These are phyloP conservation scores for Cyanocitta stelleri DNA, from an alignment of 2,113 vertebrate species.

Conservation along the genomic window DNA sequence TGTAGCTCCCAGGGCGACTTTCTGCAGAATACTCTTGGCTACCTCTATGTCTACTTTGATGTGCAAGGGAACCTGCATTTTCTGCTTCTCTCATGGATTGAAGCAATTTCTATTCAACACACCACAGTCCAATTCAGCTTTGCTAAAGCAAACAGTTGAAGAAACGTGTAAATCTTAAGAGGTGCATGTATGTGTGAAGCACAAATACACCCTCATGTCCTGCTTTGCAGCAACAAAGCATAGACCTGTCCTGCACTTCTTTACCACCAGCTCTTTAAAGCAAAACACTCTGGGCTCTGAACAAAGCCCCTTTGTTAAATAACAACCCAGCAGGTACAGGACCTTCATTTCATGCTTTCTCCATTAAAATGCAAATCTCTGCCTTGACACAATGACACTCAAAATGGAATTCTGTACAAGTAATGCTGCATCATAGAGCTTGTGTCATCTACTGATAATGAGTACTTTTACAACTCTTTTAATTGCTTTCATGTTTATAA, in stretches of 20 bases:
- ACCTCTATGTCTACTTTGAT: background rate
- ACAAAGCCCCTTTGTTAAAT: background rate
- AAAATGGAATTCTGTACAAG: background rate
- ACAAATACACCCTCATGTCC: background rate
- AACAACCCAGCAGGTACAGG: background rate
- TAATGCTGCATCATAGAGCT: background rate
- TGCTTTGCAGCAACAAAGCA: background rate
- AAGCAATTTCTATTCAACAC: background rate
- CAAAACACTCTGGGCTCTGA: background rate
- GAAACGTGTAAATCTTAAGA: background rate
- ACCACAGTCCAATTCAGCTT: background rate
- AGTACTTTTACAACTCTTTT: background rate
- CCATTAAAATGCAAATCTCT: background rate
- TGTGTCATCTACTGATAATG: background rate
- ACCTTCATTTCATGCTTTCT: background rate
- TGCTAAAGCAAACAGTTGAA: background rate
- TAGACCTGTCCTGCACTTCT: background rate
- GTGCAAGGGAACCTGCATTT: background rate
- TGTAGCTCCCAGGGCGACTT: background rate
- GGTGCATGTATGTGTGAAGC: background rate
- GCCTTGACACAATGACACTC: background rate
- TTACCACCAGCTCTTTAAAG: background rate
- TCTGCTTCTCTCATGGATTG: background rate
- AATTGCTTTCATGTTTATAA: background rate
- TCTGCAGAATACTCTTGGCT: background rate